A percentile compares a stretch with the other conserved stretches of the same genome.
phyloP scores from a whole-genome alignment of 2,797 vertebrate species.

The Poecilia wingei region DNA sequence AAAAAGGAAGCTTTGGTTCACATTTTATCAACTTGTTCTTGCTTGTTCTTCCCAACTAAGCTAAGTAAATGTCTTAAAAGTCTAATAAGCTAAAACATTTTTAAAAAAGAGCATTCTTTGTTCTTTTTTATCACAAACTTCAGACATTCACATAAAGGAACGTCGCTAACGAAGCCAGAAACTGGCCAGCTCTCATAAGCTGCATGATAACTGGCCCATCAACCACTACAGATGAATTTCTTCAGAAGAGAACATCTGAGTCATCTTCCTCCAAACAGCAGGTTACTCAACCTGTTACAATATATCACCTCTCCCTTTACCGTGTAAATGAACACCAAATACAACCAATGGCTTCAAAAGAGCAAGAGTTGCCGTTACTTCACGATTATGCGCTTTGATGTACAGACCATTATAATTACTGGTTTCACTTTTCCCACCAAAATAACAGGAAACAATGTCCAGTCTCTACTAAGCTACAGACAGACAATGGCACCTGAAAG shows the following conservation, averaged over 20 bases:
- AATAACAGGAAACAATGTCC: background rate
- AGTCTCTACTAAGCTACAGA: background rate
- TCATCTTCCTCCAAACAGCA: conserved; percentile 19
- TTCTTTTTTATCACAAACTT: background rate
- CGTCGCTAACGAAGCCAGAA: background rate
- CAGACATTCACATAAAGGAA: background rate
- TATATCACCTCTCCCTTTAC: background rate
- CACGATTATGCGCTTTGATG: background rate
- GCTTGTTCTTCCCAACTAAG: background rate
- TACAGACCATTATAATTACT: background rate
- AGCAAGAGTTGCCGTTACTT: background rate
- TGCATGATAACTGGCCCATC: background rate
- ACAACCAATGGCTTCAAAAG: background rate
- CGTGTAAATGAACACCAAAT: background rate
- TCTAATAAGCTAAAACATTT: background rate
- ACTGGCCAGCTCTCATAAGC: background rate
- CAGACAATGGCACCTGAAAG: background rate
- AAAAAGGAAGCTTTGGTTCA: background rate
- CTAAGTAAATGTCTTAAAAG: background rate
- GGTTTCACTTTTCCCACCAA: background rate
- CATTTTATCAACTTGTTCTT: background rate
- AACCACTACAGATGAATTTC: conserved; percentile 39
- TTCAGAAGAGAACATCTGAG: conserved; percentile 34
- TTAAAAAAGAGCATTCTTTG: background rate
- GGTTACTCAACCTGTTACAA: background rate